Conservation (phyloP, 1,140 invertebrate species). For the Latrodectus geometricus region DNA sequence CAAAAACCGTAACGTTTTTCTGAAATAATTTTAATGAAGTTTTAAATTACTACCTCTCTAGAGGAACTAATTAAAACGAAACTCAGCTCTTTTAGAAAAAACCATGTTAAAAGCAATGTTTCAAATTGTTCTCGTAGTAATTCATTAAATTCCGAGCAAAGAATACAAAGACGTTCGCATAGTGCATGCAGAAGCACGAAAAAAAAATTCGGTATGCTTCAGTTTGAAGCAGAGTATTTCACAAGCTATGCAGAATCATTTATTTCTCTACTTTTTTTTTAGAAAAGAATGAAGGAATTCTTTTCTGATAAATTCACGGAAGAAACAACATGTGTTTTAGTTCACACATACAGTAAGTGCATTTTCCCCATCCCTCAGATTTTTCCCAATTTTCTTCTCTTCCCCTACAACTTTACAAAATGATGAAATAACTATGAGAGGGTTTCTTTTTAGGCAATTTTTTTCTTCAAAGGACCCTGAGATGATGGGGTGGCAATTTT, state of each 20-base stretch:
- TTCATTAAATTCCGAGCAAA: slow-evolving; percentile 11
- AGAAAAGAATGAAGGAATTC: slow-evolving; percentile 7
- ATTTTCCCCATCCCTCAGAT: slow-evolving; percentile 19
- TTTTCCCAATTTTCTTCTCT: slow-evolving; percentile 9
- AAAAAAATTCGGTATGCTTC: not conserved
- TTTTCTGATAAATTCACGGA: slow-evolving; percentile 28
- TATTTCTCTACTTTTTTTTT: slow-evolving; percentile 8
- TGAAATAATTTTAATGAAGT: not conserved
- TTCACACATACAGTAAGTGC: slow-evolving; percentile 28
- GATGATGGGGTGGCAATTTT: slow-evolving; percentile 20
- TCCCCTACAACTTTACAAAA: slow-evolving; percentile 5
- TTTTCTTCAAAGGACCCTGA: not conserved
- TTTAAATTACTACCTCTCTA: not conserved
- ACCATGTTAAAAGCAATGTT: not conserved
- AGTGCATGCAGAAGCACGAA: not conserved
- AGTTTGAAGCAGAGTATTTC: slow-evolving; percentile 5
- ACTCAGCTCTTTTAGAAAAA: not conserved
- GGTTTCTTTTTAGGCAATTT: slow-evolving; percentile 12
- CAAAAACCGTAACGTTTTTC: too few relatives aligned
- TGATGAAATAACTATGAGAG: slow-evolving; percentile 27
- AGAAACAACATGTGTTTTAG: slow-evolving; percentile 32
- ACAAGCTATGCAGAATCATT: slow-evolving; percentile 16
- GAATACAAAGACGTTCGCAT: not conserved
- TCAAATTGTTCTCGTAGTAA: not conserved
- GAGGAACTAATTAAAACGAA: not conserved